A percentile compares a stretch with the other conserved stretches of the same genome.
Conservation (phyloP, 2,113 vertebrate species). For the Ophthalmolycus amberensis region DNA sequence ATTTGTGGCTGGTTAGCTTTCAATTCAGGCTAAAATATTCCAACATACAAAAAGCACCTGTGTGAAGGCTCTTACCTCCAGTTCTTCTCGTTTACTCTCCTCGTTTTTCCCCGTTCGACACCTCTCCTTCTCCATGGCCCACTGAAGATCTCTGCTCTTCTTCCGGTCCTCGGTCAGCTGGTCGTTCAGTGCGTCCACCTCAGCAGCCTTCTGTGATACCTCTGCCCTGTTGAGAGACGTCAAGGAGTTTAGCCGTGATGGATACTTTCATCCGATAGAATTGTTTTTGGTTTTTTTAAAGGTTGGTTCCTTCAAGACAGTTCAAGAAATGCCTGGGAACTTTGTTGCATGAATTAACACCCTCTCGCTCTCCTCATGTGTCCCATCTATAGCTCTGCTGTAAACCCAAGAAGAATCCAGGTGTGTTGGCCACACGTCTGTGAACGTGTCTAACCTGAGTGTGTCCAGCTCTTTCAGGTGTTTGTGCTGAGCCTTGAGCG, state of each 20-base stretch:
- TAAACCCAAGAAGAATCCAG: background rate
- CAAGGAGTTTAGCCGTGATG: background rate
- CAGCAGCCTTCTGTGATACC: conserved; percentile 88
- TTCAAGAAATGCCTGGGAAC: background rate
- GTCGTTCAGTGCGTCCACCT: conserved; percentile 88
- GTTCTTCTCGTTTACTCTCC: conserved; percentile 87
- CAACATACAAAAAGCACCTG: background rate
- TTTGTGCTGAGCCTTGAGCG: conserved; percentile 91
- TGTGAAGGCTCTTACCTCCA: conserved; percentile 86
- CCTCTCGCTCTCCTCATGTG: background rate
- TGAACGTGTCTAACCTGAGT: conserved; percentile 86
- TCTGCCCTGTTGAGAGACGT: conserved; percentile 83
- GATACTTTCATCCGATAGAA: background rate
- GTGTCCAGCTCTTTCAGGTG: conserved; percentile 92
- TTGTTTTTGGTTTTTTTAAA: background rate
- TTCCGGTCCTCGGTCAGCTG: conserved; percentile 88
- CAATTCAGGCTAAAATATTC: background rate
- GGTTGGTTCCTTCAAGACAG: background rate
- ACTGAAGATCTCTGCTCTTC: conserved; percentile 90
- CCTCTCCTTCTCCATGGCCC: conserved; percentile 91
- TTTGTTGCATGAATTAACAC: background rate
- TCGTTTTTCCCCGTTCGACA: conserved; percentile 84
- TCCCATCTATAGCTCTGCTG: background rate
- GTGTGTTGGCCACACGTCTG: background rate
- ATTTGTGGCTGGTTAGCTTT: background rate